Evolutionary conservation across 2,888 invertebrate species (phyloP).

Genomic region (Epistrophella euchroma): DNA sequence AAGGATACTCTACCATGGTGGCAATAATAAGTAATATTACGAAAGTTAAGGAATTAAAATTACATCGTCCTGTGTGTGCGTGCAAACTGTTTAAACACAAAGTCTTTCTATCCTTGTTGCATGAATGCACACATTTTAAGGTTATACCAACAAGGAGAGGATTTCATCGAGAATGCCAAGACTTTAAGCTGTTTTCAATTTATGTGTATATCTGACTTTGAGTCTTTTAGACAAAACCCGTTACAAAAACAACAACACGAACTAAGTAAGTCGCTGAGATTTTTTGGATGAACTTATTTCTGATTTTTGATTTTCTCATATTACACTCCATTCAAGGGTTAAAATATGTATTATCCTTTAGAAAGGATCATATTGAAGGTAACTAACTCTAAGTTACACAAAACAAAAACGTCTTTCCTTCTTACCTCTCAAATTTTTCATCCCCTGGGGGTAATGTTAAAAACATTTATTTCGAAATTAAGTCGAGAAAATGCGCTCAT

Average conservation of each 20-base stretch:
- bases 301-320: conserved; percentile 61
- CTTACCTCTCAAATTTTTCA: neutral
- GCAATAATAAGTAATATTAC: conserved; percentile 37
- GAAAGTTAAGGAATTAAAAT: conserved; percentile 58
- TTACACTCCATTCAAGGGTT: conserved; percentile 39
- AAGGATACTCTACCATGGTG: conserved; percentile 2
- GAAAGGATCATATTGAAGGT: conserved; percentile 24
- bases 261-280: conserved; percentile 12
- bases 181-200: conserved; percentile 70
- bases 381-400: conserved; percentile 6
- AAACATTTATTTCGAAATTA: conserved; percentile 74
- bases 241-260: conserved; percentile 21
- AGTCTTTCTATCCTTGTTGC: conserved; percentile 25
- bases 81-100: conserved; percentile 38
- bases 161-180: neutral
- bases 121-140: conserved; percentile 49
- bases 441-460: conserved; percentile 3
- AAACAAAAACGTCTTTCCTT: conserved; percentile 2
- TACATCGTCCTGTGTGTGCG: conserved; percentile 17
- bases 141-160: conserved; percentile 18
- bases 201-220: conserved; percentile 40
- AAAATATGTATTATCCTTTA: conserved; percentile 22
- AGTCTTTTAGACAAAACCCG: neutral
- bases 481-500: conserved; percentile 71
- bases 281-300: conserved; percentile 25